Evolutionary conservation across 2,888 invertebrate genomes (phyloP).

Genomic region (Erebia ligea): DNA sequence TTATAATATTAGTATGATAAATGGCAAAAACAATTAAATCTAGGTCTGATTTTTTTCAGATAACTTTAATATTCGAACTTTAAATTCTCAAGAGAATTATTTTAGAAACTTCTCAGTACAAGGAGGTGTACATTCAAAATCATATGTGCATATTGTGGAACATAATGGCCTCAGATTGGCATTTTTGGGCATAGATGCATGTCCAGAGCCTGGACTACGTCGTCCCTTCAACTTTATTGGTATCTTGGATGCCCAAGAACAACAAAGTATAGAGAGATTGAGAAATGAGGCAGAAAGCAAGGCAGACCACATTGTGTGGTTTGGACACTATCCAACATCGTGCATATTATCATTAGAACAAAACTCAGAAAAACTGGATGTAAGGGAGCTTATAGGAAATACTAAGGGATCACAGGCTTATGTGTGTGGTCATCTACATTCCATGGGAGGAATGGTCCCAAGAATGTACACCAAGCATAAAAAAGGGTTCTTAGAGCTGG

Average conservation of each 20-base stretch:
- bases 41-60: constrained; percentile 82
- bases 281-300: constrained; percentile 78
- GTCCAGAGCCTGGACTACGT: constrained; percentile 92
- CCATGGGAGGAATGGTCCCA: constrained; percentile 89
- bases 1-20: too few species aligned
- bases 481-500: constrained; percentile 92
- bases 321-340: constrained; percentile 96
- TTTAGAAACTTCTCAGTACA: constrained; percentile 91
- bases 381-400: constrained; percentile 84
- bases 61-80: constrained; percentile 91
- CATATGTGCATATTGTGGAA: constrained; percentile 86
- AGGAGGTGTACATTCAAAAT: constrained; percentile 86
- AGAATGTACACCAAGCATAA: constrained; percentile 94
- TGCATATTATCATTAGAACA: constrained; percentile 87
- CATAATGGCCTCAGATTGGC: constrained; percentile 86
- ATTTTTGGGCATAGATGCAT: constrained; percentile 95
- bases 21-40: not conserved
- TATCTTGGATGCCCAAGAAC: constrained; percentile 83
- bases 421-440: constrained; percentile 95
- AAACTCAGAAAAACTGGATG: constrained; percentile 70
- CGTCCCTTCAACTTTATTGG: constrained; percentile 97
- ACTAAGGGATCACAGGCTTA: constrained; percentile 87
- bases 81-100: constrained; percentile 88
- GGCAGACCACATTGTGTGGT: constrained; percentile 82
- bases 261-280: constrained; percentile 81